Percentiles rank a stretch among this genome's conserved stretches.
These are phyloP conservation scores for Zaprionus tsacasi DNA, from an alignment of 1,140 invertebrate species.

Conservation along the genomic window DNA sequence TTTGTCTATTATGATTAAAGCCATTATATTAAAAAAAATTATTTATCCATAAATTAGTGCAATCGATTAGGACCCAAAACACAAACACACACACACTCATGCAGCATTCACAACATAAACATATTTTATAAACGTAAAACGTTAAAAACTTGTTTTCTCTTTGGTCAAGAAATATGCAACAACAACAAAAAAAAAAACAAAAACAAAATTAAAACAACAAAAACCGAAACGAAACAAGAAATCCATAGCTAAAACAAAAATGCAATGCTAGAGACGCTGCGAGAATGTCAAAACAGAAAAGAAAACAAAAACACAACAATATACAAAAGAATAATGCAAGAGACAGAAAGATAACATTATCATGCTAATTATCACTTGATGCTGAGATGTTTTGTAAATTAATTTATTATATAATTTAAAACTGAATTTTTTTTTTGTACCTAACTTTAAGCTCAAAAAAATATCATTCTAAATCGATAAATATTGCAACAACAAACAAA, in stretches of 20 bases:
- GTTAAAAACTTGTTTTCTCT: slow-evolving; percentile 37
- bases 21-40: slow-evolving; percentile 17
- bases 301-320: slow-evolving; percentile 21
- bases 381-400: slow-evolving; percentile 30
- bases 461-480: slow-evolving; percentile 44
- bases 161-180: slow-evolving; percentile 23
- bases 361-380: slow-evolving; percentile 9
- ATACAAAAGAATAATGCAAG: slow-evolving; percentile 3
- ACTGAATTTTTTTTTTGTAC: slow-evolving; percentile 32
- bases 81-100: slow-evolving; percentile 9
- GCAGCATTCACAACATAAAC: neutral
- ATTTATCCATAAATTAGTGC: slow-evolving; percentile 36
- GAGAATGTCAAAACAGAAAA: slow-evolving; percentile 25
- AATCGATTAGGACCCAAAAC: slow-evolving; percentile 31
- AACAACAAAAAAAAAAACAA: slow-evolving; percentile 9
- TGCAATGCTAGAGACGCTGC: slow-evolving; percentile 30
- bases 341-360: slow-evolving; percentile 15
- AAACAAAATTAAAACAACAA: slow-evolving; percentile 1
- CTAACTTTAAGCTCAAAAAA: slow-evolving; percentile 36
- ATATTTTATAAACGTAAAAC: slow-evolving; percentile 39
- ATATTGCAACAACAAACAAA: slow-evolving; percentile 15
- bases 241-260: neutral
- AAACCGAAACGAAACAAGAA: slow-evolving; percentile 5
- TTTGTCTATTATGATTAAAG: slow-evolving; percentile 19
- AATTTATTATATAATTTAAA: slow-evolving; percentile 45